Evolutionary conservation across 2,888 invertebrate genomes (phyloP), one percentile per base, ranked within the genome.

Genomic region (Laothoe populi): DNA sequence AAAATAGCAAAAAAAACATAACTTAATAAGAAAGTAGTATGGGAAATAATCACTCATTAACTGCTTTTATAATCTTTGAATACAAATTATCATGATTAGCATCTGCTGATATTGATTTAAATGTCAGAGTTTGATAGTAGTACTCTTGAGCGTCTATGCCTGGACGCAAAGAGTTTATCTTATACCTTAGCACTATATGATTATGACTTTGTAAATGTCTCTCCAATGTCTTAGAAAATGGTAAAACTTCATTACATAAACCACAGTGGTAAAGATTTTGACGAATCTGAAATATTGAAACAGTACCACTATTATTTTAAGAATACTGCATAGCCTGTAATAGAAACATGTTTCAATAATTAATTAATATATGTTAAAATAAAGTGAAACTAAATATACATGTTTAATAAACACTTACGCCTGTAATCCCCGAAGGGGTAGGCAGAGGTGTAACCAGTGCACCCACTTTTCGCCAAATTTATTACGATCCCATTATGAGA

Each of bases 201-300:
- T 19, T 7, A 10, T 38, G 48, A 10, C 46, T 58, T 23, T 38
- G 38, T n/a, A 62, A n/a, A 26, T 62, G 62, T 7, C 60, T 71
- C 0, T 69, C 48, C 45, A 86, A 61, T 1, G 63, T 58, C 21
- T 79, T 76, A 73, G 80, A 80, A 63, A 67, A 83, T 0, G 87
- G 82, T 26, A 79, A 67, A 0, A 73, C 66, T 45, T 69, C 57
- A 57, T 88, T 88, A 70, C 89, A 90, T 38, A 69, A 67, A 1
- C 82, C 87, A 64, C 89, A 90, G 62, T 89, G 88, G 64, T 77
- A 89, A 0, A 84, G 65, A 53, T 80, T 77, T 21, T 78, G 78
- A 16, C 69, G 74, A 45, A 88, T 71, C 88, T 89, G 75, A 2
- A 81, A n/a, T n/a, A n/a, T n/a, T n/a, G n/a, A n/a, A n/a, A n/a